Percentiles rank a stretch among this genome's conserved stretches.
phyloP scores from a whole-genome alignment of 2,113 vertebrate species.

The Cavia porcellus region DNA sequence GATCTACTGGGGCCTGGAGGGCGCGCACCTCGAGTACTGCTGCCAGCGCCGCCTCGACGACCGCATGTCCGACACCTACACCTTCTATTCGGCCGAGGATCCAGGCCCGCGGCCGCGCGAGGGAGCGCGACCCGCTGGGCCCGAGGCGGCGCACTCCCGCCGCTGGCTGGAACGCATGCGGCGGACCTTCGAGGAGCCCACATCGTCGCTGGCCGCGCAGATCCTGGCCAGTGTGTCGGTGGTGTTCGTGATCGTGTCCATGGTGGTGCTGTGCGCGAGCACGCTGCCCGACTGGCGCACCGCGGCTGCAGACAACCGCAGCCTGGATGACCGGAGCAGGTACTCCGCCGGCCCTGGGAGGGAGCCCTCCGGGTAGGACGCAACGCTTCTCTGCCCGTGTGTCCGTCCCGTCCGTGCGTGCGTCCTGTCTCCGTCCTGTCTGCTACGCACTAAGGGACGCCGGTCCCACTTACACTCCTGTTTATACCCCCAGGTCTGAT shows the following conservation, averaged over 20 bases:
- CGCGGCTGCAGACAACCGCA: slow-evolving; percentile 95
- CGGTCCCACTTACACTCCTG: neutral
- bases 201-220: slow-evolving; percentile 96
- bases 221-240: slow-evolving; percentile 96
- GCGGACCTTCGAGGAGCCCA: slow-evolving; percentile 97
- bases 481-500: neutral
- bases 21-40: slow-evolving; percentile 96
- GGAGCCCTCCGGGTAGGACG: slow-evolving; percentile 92
- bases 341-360: slow-evolving; percentile 92
- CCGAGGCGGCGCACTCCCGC: slow-evolving; percentile 78
- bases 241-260: slow-evolving; percentile 97
- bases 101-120: slow-evolving; percentile 83
- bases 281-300: slow-evolving; percentile 98
- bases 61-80: slow-evolving; percentile 96
- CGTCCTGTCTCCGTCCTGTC: slow-evolving; percentile 44
- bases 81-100: slow-evolving; percentile 91
- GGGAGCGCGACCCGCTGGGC: slow-evolving; percentile 77
- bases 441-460: neutral
- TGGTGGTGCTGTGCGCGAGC: slow-evolving; percentile 98
- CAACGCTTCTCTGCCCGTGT: slow-evolving; percentile 86
- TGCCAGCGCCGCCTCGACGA: slow-evolving; percentile 98
- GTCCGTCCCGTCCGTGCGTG: slow-evolving; percentile 84
- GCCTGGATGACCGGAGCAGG: slow-evolving; percentile 97
- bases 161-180: slow-evolving; percentile 96
- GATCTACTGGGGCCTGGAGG: slow-evolving; percentile 99